A percentile compares a stretch with the other conserved stretches of the same genome.
These are phyloP conservation scores for Noctilio leporinus DNA, from an alignment of 2,113 vertebrate species.

Conservation along the genomic window DNA sequence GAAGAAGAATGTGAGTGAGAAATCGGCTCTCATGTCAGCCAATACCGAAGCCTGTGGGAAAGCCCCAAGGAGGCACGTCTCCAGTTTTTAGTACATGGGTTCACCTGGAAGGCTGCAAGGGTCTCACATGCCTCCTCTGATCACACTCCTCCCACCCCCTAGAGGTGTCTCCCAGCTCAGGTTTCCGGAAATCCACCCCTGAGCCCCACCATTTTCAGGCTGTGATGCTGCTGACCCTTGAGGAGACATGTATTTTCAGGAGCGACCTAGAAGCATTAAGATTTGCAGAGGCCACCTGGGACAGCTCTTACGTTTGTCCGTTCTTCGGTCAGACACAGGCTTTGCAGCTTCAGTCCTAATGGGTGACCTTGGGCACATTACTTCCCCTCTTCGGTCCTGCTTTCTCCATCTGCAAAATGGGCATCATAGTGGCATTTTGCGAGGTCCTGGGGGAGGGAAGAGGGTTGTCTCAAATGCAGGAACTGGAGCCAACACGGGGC, in stretches of 20 bases:
- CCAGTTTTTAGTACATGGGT: background rate
- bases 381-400: background rate
- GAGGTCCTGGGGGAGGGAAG: too few relatives aligned
- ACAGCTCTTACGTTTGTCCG: background rate
- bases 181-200: background rate
- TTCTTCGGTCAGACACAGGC: background rate
- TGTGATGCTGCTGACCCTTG: background rate
- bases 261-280: background rate
- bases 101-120: background rate
- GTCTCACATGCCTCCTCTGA: background rate
- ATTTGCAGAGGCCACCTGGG: background rate
- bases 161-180: background rate
- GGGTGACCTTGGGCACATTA: background rate
- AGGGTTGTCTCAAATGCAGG: background rate
- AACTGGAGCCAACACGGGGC: background rate
- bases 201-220: background rate
- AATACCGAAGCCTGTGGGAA: background rate
- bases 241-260: background rate
- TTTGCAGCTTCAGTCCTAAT: background rate
- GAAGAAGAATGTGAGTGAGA: background rate
- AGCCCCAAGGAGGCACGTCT: background rate
- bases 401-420: background rate
- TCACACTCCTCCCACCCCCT: fast-evolving
- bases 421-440: background rate
- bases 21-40: background rate